Percentiles rank a stretch among this genome's conserved stretches.
These are phyloP conservation scores for Tychaedon coryphoeus DNA, from an alignment of 2,113 vertebrate genomes.

Conservation along the genomic window DNA sequence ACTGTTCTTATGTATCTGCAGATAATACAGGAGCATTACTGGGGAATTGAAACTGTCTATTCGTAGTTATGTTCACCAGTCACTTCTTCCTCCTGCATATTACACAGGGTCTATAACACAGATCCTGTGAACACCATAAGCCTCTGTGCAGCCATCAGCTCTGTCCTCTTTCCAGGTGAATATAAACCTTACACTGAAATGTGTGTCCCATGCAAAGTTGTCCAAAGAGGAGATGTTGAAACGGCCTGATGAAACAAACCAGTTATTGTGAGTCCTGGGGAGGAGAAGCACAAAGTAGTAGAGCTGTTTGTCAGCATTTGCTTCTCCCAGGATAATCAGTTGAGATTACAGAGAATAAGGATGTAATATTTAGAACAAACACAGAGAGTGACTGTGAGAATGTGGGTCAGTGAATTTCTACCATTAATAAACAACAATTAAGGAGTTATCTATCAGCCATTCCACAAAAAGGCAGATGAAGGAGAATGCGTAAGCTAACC, in stretches of 20 bases:
- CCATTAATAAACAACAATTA: conserved; percentile 58
- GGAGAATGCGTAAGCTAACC: conserved; percentile 2
- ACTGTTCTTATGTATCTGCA: conserved; percentile 22
- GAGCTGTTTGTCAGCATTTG: not conserved
- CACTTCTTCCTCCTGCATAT: not conserved
- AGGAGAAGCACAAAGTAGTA: not conserved
- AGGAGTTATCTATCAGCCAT: conserved; percentile 11
- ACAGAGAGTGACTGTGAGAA: not conserved
- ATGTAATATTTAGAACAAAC: conserved; percentile 34
- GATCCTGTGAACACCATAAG: not conserved
- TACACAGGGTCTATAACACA: not conserved
- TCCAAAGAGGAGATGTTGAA: not conserved
- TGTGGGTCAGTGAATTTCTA: conserved; percentile 19
- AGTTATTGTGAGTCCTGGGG: not conserved
- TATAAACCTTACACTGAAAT: not conserved
- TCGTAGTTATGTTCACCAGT: not conserved
- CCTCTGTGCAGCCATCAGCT: not conserved
- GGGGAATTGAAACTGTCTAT: not conserved
- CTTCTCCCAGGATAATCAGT: conserved; percentile 41
- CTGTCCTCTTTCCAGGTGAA: not conserved
- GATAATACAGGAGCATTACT: not conserved
- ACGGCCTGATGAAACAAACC: not conserved
- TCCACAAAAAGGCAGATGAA: conserved; percentile 4
- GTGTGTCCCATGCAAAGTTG: not conserved
- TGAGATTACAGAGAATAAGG: not conserved